phyloP scores from a whole-genome alignment of 1,140 invertebrate genomes.

The Wasmannia auropunctata region DNA sequence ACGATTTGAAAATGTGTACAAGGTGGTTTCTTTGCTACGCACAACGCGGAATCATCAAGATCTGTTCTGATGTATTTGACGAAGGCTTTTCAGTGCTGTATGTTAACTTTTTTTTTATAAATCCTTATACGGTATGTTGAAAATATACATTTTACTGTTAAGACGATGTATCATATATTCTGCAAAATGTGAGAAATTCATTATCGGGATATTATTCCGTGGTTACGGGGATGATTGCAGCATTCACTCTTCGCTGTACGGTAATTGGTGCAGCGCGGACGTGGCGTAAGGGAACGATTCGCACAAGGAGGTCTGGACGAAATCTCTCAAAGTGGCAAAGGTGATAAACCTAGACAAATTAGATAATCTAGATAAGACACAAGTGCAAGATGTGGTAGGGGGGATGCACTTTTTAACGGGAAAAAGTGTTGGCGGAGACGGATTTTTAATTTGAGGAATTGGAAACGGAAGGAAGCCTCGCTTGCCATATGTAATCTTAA shows the following conservation, averaged over 20 bases:
- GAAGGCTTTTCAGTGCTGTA: slow-evolving; percentile 44
- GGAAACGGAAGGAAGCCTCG: slow-evolving; percentile 76
- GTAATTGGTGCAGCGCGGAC: slow-evolving; percentile 63
- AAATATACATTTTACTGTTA: slow-evolving; percentile 62
- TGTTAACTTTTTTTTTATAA: slow-evolving; percentile 56
- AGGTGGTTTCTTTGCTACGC: slow-evolving; percentile 52
- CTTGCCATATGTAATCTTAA: slow-evolving; percentile 77
- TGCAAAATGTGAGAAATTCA: slow-evolving; percentile 60
- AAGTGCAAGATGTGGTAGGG: slow-evolving; percentile 66
- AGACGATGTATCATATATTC: slow-evolving; percentile 61
- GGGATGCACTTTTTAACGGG: slow-evolving; percentile 68
- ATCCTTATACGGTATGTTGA: slow-evolving; percentile 46
- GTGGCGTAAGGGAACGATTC: slow-evolving; percentile 64
- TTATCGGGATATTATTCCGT: slow-evolving; percentile 59
- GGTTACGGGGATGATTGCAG: slow-evolving; percentile 44
- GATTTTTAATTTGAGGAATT: slow-evolving; percentile 76
- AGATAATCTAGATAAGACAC: slow-evolving; percentile 57
- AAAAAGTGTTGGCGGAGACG: slow-evolving; percentile 69
- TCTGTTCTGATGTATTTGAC: slow-evolving; percentile 20
- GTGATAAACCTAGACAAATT: slow-evolving; percentile 70
- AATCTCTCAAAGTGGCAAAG: slow-evolving; percentile 54
- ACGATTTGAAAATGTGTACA: slow-evolving; percentile 37
- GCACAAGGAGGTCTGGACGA: slow-evolving; percentile 61
- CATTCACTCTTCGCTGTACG: slow-evolving; percentile 64
- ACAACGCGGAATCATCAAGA: slow-evolving; percentile 44